Evolutionary conservation across 1,140 invertebrate genomes (phyloP), one percentile per base, ranked within the genome.

Genomic region (Camponotus vicinus): DNA sequence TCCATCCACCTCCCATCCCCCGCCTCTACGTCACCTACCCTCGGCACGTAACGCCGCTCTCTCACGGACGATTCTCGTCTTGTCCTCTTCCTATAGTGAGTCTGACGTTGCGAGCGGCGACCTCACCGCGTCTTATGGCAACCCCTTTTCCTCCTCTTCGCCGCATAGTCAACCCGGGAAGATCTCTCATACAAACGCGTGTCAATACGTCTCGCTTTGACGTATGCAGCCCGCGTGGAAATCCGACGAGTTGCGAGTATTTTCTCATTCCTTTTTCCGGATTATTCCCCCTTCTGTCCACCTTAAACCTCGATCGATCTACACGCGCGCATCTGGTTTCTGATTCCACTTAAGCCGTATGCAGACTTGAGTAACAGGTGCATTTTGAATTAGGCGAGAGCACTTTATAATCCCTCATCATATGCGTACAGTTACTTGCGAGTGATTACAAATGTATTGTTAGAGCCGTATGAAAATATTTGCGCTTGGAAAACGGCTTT

Each of bases 61-160:
- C 84, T 40, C 69, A 83, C 70, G 49, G 52, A 82, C 79, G 69
- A 83, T 70, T 89, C 61, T 73, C 70, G 55, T 27, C 79, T 55
- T 77, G 37, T 9, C n/a, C 76, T 49, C 73, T 27, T 9, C 49
- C 85, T 2, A 79, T 73, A 87, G 89, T 88, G 88, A 69, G 88
- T 76, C 89, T 89, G 88, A 90, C 89, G 70, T 55, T 71, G 73
- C 52, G 52, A 27, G 88, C 69, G 85, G 63, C 66, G 88, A 52
- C 79, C 78, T 79, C 73, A 52, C 76, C 69, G 55, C 88, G 73
- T 77, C 71, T 89, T 86, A 83, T 61, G 45, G 52, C 52, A 34
- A 27, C 37, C 32, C 3, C 73, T 37, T 18, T 7, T 32, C 5
- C 9, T 21, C 27, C 18, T 32, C 18, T 15, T 45, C n/a, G 42